phyloP scores from a whole-genome alignment of 2,797 vertebrate species.

The Picus viridis region DNA sequence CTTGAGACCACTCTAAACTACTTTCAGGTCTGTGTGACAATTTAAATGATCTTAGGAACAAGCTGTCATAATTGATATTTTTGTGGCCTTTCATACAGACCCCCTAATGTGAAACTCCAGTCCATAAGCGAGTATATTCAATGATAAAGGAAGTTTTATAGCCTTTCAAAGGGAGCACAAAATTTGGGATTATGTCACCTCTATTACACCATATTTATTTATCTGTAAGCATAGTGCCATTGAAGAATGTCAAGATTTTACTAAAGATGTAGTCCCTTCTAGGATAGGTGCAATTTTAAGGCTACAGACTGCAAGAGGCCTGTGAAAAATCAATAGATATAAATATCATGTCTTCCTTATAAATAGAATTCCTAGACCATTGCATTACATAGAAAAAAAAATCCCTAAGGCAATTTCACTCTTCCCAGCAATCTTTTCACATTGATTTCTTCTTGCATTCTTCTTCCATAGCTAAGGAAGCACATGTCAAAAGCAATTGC shows the following conservation, averaged over 20 bases:
- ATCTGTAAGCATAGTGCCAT: background rate
- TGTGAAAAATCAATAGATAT: constrained; percentile 26
- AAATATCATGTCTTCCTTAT: constrained; percentile 25
- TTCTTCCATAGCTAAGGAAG: constrained; percentile 45
- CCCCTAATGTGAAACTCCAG: background rate
- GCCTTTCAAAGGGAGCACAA: background rate
- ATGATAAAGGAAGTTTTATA: background rate
- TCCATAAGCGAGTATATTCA: background rate
- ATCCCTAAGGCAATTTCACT: constrained; percentile 29
- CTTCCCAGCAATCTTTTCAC: constrained; percentile 33
- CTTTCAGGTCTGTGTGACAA: background rate
- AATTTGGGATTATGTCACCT: background rate
- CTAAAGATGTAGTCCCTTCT: background rate
- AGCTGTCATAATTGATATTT: background rate
- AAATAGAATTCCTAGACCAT: constrained; percentile 18
- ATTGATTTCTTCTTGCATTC: constrained; percentile 49
- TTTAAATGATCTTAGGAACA: background rate
- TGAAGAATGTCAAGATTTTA: background rate
- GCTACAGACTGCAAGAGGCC: background rate
- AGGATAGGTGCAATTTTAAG: constrained; percentile 32
- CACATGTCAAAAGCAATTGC: constrained; percentile 47
- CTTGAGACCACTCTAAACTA: background rate
- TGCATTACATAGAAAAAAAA: constrained; percentile 46
- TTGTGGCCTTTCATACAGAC: background rate
- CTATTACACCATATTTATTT: background rate